Percentiles rank a stretch among this genome's conserved stretches.
Evolutionary conservation across 2,113 vertebrate genomes (phyloP).

Genomic region (Neopipo cinnamomea): DNA sequence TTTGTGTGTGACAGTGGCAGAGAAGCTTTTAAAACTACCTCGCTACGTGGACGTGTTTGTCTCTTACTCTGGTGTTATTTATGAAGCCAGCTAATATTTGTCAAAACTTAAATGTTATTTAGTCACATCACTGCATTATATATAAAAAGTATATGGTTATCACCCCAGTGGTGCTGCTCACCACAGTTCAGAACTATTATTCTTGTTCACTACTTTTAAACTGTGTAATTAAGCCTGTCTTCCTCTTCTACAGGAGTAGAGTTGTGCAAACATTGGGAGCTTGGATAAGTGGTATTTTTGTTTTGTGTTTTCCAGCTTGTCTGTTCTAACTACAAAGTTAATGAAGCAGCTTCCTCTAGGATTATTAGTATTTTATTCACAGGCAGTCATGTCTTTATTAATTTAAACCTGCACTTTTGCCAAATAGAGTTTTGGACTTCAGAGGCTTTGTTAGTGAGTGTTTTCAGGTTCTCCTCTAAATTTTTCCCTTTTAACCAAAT

Average conservation of each 20-base stretch:
- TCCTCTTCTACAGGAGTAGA: not conserved
- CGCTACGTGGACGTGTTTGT: not conserved
- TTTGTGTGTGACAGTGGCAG: not conserved
- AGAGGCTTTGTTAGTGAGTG: not conserved
- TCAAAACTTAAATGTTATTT: not conserved
- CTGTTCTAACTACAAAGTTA: not conserved
- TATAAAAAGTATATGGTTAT: not conserved
- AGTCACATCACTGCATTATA: not conserved
- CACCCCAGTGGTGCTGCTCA: not conserved
- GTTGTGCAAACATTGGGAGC: not conserved
- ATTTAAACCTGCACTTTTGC: not conserved
- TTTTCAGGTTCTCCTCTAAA: not conserved
- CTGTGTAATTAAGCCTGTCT: not conserved
- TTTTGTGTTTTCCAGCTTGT: not conserved
- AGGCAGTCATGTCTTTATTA: not conserved
- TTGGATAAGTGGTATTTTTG: not conserved
- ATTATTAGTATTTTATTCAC: not conserved
- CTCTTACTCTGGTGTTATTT: not conserved
- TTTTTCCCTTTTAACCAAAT: not conserved
- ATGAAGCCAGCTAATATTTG: not conserved
- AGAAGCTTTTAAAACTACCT: not conserved
- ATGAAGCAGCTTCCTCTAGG: not conserved
- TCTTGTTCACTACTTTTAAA: not conserved
- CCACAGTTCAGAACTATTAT: not conserved
- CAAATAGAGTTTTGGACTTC: not conserved